Evolutionary conservation across 2,888 invertebrate genomes (phyloP), one percentile per base, ranked within the genome.

Genomic region (Carterocephalus palaemon): DNA sequence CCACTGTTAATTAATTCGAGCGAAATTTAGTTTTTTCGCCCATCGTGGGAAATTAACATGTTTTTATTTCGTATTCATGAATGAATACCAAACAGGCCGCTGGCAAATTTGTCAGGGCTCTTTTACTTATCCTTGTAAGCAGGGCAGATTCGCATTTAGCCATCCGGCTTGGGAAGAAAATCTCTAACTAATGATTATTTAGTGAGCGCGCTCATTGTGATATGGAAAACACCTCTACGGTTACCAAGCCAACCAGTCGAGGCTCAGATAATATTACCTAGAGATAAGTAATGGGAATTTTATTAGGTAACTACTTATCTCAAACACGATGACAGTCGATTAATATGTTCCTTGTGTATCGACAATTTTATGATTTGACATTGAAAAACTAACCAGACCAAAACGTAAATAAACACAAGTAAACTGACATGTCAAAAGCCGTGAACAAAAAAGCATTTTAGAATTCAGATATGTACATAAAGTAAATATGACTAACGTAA

Each of bases 1-100:
- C 43, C 22, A 29, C 45, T 42, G 53, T 51, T 65, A 66, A 73
- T 68, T 69, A 68, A 66, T 69, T 66, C 59, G 52, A 60, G 57
- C 51, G 62, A 66, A 69, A 69, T 62, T 60, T 60, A 65, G 62
- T 67, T 45, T 37, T 37, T 45, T 70, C 56, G 50, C 60, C 57
- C 57, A 61, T 67, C 67, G 59, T 56, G 55, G 59, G 54, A 62
- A 72, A 70, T 71, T 66, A 64, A 62, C 67, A 68, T 68, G 65
- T 70, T 68, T n/a, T 69, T 68, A 70, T 67, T 70, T 65, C 54
- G 63, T 59, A 68, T 70, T 70, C 63, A 68, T 68, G 67, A 69
- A 68, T 68, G 67, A 69, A 73, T 71, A 63, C 64, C 58, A 67
- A 70, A 66, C 55, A 64, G 67, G 59, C 63, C 66, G 66, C 72